A percentile compares a stretch with the other conserved stretches of the same genome.
These are phyloP conservation scores for Pterocles burchelli DNA, from an alignment of 2,113 vertebrate genomes.

Conservation along the genomic window DNA sequence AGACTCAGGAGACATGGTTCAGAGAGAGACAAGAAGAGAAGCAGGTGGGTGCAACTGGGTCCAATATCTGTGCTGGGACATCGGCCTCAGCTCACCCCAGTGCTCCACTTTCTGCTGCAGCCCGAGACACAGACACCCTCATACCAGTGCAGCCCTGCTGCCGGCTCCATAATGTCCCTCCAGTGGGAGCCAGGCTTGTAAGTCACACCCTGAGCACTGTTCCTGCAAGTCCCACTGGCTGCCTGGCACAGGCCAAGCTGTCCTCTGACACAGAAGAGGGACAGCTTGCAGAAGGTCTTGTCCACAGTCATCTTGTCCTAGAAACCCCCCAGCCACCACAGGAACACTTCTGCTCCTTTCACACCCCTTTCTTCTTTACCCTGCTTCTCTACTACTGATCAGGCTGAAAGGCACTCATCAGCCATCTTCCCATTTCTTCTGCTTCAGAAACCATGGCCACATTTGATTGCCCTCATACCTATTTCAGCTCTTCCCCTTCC, in stretches of 20 bases:
- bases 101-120: background rate
- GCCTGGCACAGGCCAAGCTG: background rate
- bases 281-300: background rate
- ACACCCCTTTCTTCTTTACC: background rate
- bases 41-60: background rate
- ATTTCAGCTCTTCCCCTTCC: background rate
- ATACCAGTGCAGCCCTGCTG: rapidly evolving
- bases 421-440: background rate
- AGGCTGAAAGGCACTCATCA: background rate
- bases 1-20: background rate
- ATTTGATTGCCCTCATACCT: background rate
- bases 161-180: rapidly evolving
- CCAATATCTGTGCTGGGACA: background rate
- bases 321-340: background rate
- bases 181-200: background rate
- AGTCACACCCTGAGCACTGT: background rate
- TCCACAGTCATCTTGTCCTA: background rate
- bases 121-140: background rate
- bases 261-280: background rate
- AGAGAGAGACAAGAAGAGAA: background rate
- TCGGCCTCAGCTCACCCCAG: background rate
- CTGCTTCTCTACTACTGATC: background rate
- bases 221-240: rapidly evolving
- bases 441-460: background rate
- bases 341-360: background rate